Evolutionary conservation across 2,797 vertebrate genomes (phyloP), one percentile per base, ranked within the genome.

Genomic region (Valencia hispanica): DNA sequence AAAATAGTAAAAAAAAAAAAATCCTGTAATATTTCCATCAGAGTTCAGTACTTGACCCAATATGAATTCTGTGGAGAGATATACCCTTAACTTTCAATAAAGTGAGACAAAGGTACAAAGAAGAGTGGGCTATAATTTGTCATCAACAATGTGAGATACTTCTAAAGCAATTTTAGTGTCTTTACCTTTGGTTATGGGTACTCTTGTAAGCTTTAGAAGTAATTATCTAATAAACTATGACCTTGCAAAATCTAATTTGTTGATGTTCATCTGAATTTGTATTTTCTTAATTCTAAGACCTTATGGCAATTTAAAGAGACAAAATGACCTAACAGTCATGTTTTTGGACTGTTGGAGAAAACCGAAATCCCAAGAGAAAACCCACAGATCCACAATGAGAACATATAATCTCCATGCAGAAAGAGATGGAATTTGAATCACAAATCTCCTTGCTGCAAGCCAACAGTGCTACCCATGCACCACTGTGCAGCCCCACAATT

Each of bases 401-500:
- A 14, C 53, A 55, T 55, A n/a, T 15, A 55, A 55, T 27, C 53
- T 15, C n/a, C 53, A 55, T 27, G 1, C 12, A 14, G 53, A 34
- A 61, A 61, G 8, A 61, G 4, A 11, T 27, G 6, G 11, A 4
- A 32, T 59, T 59, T 59, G 27, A 32, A 18, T 2, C 57, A 27
- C 32, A 15, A 59, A 32, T 59, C 57, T 55, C 14, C 53, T 14
- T 27, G n/a, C 53, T 55, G 10, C 12, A 27, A 55, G 10, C 25
- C 53, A 55, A 2, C 74, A 69, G 66, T 69, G 12, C n/a, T 14
- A 55, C 27, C 53, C 12, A 55, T 18, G 6, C 17, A 5, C 27
- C 14, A 14, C n/a, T 9, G 11, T 45, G 43, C 43, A 45, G 43
- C 12, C 43, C 43, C 43, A 45, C 43, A 1, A 84, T 86, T 83